A percentile compares a stretch with the other conserved stretches of the same genome.
These are phyloP conservation scores for Pseudochirops corinnae DNA, from an alignment of 2,797 vertebrate species.

Conservation along the genomic window DNA sequence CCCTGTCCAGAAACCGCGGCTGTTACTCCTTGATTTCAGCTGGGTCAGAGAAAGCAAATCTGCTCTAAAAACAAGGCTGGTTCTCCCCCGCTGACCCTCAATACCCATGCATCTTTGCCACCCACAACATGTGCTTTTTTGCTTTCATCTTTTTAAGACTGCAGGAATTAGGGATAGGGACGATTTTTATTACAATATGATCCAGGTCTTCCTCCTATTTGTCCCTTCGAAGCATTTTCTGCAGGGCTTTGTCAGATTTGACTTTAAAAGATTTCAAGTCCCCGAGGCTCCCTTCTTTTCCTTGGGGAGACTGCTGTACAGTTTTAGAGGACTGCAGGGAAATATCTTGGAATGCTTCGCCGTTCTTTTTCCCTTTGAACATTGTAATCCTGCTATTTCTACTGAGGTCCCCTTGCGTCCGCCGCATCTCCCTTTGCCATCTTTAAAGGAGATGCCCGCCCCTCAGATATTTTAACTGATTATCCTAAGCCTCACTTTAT, in stretches of 20 bases:
- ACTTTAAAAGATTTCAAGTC: not conserved
- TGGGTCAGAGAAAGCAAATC: not conserved
- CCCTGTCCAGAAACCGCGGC: constrained; percentile 40
- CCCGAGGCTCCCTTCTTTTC: not conserved
- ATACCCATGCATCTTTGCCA: not conserved
- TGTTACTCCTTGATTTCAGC: constrained; percentile 3
- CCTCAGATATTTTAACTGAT: not conserved
- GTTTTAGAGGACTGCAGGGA: constrained; percentile 11
- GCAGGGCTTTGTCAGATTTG: not conserved
- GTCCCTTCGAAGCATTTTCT: fast-evolving
- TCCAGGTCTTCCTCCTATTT: not conserved
- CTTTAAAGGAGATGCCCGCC: not conserved
- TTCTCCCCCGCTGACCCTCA: not conserved
- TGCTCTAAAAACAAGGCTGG: not conserved
- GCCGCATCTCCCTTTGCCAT: not conserved
- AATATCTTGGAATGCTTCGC: constrained; percentile 6
- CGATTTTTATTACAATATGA: fast-evolving
- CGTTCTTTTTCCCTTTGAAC: constrained; percentile 46
- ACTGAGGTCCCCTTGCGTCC: not conserved
- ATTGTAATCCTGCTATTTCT: constrained; percentile 58
- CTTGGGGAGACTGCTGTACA: not conserved
- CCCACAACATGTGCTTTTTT: constrained; percentile 35
- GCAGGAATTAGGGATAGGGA: not conserved
- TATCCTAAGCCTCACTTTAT: not conserved
- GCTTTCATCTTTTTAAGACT: not conserved